Conservation (phyloP, 2,113 vertebrate genomes). For the Talpa occidentalis region DNA sequence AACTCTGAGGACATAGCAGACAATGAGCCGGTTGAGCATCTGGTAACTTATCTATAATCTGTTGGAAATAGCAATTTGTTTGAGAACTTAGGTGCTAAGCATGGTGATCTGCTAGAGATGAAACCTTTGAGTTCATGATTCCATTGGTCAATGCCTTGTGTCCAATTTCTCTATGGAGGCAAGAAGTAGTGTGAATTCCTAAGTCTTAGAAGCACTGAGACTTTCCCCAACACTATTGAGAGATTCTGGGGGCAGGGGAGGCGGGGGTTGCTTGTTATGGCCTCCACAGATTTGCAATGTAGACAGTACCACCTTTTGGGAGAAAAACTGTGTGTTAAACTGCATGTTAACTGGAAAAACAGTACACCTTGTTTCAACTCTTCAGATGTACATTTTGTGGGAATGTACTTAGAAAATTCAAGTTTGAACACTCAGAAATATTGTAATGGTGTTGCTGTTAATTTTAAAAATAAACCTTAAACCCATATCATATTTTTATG, state of each 20-base stretch:
- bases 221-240: not conserved
- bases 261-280: not conserved
- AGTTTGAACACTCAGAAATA: not conserved
- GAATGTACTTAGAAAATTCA: not conserved
- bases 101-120: not conserved
- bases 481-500: not conserved
- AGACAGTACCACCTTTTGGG: not conserved
- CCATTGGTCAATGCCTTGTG: not conserved
- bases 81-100: slow-evolving; percentile 1
- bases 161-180: not conserved
- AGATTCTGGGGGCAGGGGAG: not conserved
- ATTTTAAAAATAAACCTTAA: slow-evolving; percentile 23
- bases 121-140: not conserved
- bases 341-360: not conserved
- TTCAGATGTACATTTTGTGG: not conserved
- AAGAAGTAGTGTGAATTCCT: not conserved
- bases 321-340: not conserved
- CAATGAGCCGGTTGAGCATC: not conserved
- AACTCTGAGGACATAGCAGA: not conserved
- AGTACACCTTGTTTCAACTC: not conserved
- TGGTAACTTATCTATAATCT: not conserved
- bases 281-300: not conserved
- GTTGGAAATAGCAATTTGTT: not conserved
- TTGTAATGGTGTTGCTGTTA: not conserved
- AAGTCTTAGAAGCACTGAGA: not conserved